Evolutionary conservation across 2,888 invertebrate species (phyloP).

Genomic region (Hypercompe scribonia): DNA sequence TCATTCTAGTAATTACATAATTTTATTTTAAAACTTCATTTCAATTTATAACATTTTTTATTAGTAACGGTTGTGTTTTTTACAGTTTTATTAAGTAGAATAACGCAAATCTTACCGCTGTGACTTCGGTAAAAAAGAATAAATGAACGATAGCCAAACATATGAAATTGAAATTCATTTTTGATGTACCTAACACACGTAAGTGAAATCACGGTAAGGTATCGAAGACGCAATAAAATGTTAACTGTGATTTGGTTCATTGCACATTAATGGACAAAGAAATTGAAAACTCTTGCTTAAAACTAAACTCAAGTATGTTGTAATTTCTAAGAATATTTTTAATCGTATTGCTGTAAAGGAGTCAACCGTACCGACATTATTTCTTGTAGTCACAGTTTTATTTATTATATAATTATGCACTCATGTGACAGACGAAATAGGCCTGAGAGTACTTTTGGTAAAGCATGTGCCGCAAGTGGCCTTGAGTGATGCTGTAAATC

Average conservation of each 20-base stretch:
- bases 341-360: conserved; percentile 4
- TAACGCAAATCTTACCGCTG: conserved; percentile 67
- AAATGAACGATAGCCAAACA: conserved; percentile 64
- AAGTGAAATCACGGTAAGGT: conserved; percentile 56
- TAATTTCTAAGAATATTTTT: conserved; percentile 12
- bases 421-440: neutral
- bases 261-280: conserved; percentile 60
- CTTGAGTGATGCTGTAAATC: neutral
- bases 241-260: conserved; percentile 61
- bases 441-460: neutral
- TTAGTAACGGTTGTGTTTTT: neutral
- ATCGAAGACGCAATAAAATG: conserved; percentile 61
- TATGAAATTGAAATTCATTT: conserved; percentile 74
- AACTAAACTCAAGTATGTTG: conserved; percentile 16
- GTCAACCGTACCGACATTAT: neutral
- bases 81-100: neutral
- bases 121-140: conserved; percentile 55
- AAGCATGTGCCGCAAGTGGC: neutral
- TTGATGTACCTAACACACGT: conserved; percentile 63
- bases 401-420: neutral
- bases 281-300: conserved; percentile 56
- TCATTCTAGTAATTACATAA: neutral
- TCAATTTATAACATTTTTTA: neutral
- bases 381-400: neutral
- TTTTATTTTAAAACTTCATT: neutral